A percentile compares a stretch with the other conserved stretches of the same genome.
phyloP scores from a whole-genome alignment of 2,113 vertebrate genomes.

The Pogonocichla stellata region DNA sequence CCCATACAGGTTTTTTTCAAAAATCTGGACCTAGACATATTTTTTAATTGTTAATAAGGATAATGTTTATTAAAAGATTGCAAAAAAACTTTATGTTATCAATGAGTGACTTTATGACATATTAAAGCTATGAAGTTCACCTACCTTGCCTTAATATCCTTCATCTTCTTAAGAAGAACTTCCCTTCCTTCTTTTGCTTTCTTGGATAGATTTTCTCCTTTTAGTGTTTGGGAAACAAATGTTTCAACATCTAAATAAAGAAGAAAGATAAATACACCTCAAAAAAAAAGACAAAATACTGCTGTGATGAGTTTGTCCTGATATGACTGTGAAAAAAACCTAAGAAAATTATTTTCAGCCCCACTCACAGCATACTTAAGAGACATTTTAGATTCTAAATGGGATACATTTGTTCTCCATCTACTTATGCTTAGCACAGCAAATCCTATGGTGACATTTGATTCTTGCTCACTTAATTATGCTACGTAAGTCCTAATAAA shows the following conservation, averaged over 20 bases:
- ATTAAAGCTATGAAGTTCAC: conserved; percentile 25
- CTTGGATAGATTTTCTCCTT: conserved; percentile 91
- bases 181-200: conserved; percentile 91
- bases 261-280: conserved; percentile 57
- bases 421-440: conserved; percentile 73
- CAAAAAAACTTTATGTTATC: conserved; percentile 9
- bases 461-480: conserved; percentile 62
- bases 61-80: background rate
- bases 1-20: background rate
- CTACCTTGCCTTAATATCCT: conserved; percentile 84
- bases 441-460: conserved; percentile 69
- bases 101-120: background rate
- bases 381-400: conserved; percentile 65
- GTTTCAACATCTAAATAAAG: conserved; percentile 84
- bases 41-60: background rate
- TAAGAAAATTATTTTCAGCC: conserved; percentile 57
- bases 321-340: conserved; percentile 29
- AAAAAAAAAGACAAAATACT: background rate
- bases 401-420: conserved; percentile 68
- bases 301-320: conserved; percentile 32
- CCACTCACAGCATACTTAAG: conserved; percentile 32
- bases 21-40: background rate
- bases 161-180: conserved; percentile 86
- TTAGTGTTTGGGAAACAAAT: conserved; percentile 84
- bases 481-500: conserved; percentile 71